phyloP scores from a whole-genome alignment of 2,888 invertebrate genomes.

The Chrysopilus asiliformis region DNA sequence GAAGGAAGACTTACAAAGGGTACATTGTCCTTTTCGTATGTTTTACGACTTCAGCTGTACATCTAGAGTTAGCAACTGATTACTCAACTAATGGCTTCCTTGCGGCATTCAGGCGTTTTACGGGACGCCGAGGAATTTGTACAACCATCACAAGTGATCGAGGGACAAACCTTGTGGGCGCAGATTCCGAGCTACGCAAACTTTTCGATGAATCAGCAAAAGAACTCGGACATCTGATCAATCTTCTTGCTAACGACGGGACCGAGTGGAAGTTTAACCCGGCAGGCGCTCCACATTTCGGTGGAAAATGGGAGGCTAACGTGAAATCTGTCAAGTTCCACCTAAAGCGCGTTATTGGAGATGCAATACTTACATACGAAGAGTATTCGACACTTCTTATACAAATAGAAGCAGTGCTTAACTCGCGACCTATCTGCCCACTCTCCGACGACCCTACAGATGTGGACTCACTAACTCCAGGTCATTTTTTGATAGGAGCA shows the following conservation, averaged over 20 bases:
- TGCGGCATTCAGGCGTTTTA: constrained; percentile 18
- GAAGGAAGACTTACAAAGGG: constrained; percentile 15
- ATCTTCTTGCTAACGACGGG: constrained; percentile 10
- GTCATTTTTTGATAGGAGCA: constrained; percentile 3
- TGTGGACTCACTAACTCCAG: constrained; percentile 10
- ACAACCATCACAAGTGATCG: constrained; percentile 19
- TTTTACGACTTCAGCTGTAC: constrained; percentile 13
- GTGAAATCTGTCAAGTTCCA: constrained; percentile 22
- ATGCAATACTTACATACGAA: constrained; percentile 16
- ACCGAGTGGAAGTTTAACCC: constrained; percentile 23
- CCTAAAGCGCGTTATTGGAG: constrained; percentile 18
- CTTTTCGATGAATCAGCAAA: constrained; percentile 1
- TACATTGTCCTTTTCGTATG: constrained; percentile 21
- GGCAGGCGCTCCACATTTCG: constrained; percentile 21
- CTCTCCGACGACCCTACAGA: constrained; percentile 13
- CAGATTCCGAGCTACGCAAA: background rate
- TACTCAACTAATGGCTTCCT: constrained; percentile 18
- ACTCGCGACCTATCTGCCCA: constrained; percentile 18
- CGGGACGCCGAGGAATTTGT: constrained; percentile 18
- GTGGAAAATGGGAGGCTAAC: constrained; percentile 23
- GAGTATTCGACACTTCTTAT: constrained; percentile 18
- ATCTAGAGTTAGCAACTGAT: constrained; percentile 11
- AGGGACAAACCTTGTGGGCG: constrained; percentile 20
- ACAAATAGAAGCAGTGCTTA: constrained; percentile 19
- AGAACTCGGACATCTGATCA: constrained; percentile 4